Conservation (phyloP, 2,888 invertebrate species). For the Nyleta sp. region DNA sequence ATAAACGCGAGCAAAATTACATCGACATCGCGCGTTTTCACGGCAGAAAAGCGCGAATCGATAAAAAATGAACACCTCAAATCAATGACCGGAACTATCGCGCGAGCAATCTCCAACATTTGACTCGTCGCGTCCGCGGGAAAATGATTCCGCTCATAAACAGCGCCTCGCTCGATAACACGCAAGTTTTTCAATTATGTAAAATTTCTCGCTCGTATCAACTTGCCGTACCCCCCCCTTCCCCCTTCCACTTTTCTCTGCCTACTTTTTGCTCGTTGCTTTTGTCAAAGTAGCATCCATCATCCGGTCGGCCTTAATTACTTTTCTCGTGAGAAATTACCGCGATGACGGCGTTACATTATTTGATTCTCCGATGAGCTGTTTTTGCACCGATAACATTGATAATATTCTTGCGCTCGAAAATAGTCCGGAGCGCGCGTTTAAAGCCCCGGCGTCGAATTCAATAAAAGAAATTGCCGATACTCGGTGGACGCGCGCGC, state of each 20-base stretch:
- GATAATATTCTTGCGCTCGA: constrained; percentile 11
- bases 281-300: constrained; percentile 40
- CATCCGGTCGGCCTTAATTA: constrained; percentile 54
- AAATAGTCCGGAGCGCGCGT: constrained; percentile 15
- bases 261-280: constrained; percentile 3
- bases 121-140: too few species aligned
- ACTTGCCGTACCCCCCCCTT: neutral
- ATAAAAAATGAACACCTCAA: constrained; percentile 13
- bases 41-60: neutral
- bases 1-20: too few species aligned
- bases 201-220: constrained; percentile 12
- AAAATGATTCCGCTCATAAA: neutral
- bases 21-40: neutral
- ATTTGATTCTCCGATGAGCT: constrained; percentile 32
- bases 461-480: constrained; percentile 30
- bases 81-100: constrained; percentile 37
- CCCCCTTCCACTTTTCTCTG: neutral
- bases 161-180: constrained; percentile 21
- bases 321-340: constrained; percentile 50
- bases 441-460: constrained; percentile 21
- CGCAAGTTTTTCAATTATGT: constrained; percentile 37
- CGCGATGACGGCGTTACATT: constrained; percentile 41
- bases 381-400: constrained; percentile 35
- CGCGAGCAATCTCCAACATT: constrained; percentile 16
- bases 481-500: neutral